Evolutionary conservation across 2,797 vertebrate species (phyloP), one percentile per base, ranked within the genome.

Genomic region (Acrossocheilus wenchowensis): DNA sequence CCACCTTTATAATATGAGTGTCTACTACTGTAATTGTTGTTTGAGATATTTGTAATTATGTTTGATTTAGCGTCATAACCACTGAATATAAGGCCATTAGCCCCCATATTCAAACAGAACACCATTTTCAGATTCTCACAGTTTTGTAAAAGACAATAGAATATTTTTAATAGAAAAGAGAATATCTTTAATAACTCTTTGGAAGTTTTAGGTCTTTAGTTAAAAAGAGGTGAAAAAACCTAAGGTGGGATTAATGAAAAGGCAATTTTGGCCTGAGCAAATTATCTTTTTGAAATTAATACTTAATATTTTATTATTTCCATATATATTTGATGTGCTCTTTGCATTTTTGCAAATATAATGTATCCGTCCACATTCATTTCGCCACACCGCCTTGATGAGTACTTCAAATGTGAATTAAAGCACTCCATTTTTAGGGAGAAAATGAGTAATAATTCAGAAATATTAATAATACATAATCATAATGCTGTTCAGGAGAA

Each of bases 391-490:
- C 88, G 93, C 93, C 95, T 94, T 96, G 95, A 96, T 96, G 95
- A 95, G 93, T 93, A 94, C 95, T 94, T 95, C 92, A 94, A 92
- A 95, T 95, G 94, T 95, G 95, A 96, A 95, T 96, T 95, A 96
- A 95, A 94, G 94, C 94, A 94, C 94, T 95, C 92, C 89, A 95
- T 95, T 95, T 92, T 95, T 94, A 90, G 94, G 93, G 94, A 92
- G 94, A 93, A 96, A 96, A 95, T 93, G 94, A 95, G 95, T 95
- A 96, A 96, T 96, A 95, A 96, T 96, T 96, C 94, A 96, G 92
- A 93, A 90, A 94, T 94, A 96, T 96, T 93, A 96, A 96, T 96
- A 96, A 96, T 94, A 93, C 90, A 96, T 95, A 92, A 95, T 95
- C 91, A 95, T 95, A 95, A 95, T 94, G 94, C 93, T 93, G 88